These are phyloP conservation scores for Apodemus speciosus DNA, from an alignment of 2,113 vertebrate genomes.

Conservation along the genomic window DNA sequence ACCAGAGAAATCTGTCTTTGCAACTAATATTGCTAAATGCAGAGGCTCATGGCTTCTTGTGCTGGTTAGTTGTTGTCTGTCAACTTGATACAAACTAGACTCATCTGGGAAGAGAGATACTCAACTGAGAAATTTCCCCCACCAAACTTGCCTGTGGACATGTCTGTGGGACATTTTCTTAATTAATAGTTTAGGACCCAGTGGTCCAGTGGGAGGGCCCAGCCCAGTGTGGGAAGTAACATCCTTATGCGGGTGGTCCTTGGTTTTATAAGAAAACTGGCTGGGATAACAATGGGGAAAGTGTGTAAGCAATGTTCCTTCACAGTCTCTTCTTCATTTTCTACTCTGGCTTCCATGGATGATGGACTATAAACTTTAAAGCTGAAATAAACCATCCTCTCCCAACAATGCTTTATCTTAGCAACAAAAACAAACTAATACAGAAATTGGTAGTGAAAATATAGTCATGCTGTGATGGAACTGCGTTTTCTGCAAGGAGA, in stretches of 20 bases:
- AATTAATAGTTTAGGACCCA: not conserved
- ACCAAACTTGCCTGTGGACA: no score
- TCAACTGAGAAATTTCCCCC: not conserved
- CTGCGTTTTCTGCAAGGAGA: not conserved
- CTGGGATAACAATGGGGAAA: not conserved
- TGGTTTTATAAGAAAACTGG: no score
- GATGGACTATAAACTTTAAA: not conserved
- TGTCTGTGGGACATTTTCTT: not conserved
- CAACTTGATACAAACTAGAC: not conserved
- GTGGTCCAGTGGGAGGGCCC: not conserved
- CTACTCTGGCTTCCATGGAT: not conserved
- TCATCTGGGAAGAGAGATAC: not conserved
- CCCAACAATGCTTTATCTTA: not conserved
- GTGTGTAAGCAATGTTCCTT: not conserved
- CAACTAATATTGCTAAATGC: not conserved
- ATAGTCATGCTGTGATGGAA: not conserved
- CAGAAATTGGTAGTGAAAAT: not conserved
- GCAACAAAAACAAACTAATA: not conserved
- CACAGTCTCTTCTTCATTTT: not conserved
- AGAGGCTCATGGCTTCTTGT: not conserved
- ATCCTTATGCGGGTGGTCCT: not conserved
- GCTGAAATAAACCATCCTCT: not conserved
- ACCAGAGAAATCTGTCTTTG: not conserved
- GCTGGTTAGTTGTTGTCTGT: not conserved
- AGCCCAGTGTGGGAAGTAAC: not conserved